Base-by-base conservation (phyloP, 2,113 vertebrate species). In the Heterocephalus glaber region DNA sequence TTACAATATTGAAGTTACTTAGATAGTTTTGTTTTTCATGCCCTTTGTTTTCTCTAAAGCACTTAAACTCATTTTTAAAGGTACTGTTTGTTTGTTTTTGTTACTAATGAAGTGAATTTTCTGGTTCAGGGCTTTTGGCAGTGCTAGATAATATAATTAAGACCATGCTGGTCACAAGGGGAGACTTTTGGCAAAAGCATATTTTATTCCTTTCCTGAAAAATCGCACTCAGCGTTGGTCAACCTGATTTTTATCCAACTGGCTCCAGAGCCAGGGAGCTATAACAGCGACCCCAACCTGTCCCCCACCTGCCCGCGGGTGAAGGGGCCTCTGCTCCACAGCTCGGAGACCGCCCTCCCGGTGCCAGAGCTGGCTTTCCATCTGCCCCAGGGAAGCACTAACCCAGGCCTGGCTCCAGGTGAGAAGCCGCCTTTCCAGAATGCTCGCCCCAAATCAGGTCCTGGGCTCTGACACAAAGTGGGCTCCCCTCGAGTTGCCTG, bases 21-120 rank as follows among this genome's bases (percentile, higher is more conserved):
- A 61, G 17, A 80, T 26, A 35, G 66, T 44, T 74, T 33, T 0
- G 0, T 44, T 89, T 94, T 52, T 30, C 52, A 13, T 12, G 38
- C 2, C n/a, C 12, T 52, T 70, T 4, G 14, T n/a, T 90, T 86
- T 83, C 49, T 54, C 52, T 49, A 19, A 26, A 49, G 77, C 79
- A 22, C 89, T 61, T 60, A 35, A 76, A 65, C 9, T 84, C 38
- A 13, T 19, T 92, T 96, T 68, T 89, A 52, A 5, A 72, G 41
- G 44, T 52, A 86, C 20, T 79, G 44, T 90, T 87, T 95, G 88
- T 63, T 96, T 98, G 92, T 65, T 96, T 97, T 95, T 93, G 63
- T 89, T 97, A 92, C 89, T 92, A 96, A 96, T 97, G 94, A 97
- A 97, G 76, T 58, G 47, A 92, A 90, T 97, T 97, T 97, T 95